A percentile compares a stretch with the other conserved stretches of the same genome.
Conservation (phyloP, 2,113 vertebrate species). For the Saimiri boliviensis region DNA sequence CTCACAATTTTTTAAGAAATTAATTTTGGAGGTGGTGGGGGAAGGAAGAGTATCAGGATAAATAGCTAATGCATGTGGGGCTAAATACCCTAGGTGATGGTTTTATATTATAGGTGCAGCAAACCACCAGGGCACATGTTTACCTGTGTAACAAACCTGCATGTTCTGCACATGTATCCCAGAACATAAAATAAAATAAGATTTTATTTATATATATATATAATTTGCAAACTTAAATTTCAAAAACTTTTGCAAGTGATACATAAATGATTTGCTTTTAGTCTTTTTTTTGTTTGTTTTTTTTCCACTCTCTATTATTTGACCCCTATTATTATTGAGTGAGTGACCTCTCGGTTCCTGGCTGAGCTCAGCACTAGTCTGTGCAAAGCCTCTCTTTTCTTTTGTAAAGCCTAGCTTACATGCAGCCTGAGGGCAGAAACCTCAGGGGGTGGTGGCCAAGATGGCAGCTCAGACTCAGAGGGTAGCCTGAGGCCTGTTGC, state of each 20-base stretch:
- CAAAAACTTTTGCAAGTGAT: background rate
- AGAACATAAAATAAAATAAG: too few relatives aligned
- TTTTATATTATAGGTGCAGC: too few relatives aligned
- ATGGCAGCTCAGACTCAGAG: background rate
- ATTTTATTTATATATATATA: too few relatives aligned
- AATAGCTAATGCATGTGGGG: too few relatives aligned
- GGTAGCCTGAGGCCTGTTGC: background rate
- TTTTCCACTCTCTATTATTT: background rate
- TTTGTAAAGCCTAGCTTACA: rapidly evolving
- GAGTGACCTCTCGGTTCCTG: background rate
- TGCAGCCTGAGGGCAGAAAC: background rate
- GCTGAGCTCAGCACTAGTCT: background rate
- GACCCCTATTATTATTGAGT: background rate
- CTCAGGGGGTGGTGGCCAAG: background rate
- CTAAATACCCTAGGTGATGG: too few relatives aligned
- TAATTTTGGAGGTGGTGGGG: background rate
- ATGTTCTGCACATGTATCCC: too few relatives aligned
- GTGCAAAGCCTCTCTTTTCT: background rate
- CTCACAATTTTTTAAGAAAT: background rate
- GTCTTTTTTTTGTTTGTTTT: background rate
- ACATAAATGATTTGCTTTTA: background rate
- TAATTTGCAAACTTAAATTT: background rate
- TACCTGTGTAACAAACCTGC: too few relatives aligned
- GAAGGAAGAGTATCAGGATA: too few relatives aligned
- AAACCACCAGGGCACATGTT: too few relatives aligned